Base-by-base conservation (phyloP, 2,888 invertebrate species). In the Diabrotica balteata region DNA sequence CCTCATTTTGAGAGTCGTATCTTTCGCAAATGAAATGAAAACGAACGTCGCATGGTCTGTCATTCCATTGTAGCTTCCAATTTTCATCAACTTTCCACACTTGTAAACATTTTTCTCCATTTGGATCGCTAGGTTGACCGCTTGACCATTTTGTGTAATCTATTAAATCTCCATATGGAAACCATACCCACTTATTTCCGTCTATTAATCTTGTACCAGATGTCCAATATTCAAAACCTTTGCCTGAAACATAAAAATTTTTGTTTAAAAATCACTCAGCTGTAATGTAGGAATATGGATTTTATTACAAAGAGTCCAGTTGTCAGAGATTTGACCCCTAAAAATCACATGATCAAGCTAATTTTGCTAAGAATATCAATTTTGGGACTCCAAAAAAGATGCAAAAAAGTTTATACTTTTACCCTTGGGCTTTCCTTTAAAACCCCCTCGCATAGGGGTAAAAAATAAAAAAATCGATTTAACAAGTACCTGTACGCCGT, bases 11-110 rank as follows among this genome's bases (percentile, higher is more conserved):
- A 32, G 32, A 32, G 32, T 32, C 32, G 11, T 49, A 65, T 65
- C 66, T 66, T 54, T 66, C 66, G 45, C 59, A 60, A n/a, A 64
- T 64, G 45, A 64, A 64, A 43, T 51, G 8, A 9, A 64, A 58
- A 1, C 43, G 10, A 8, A n/a, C 44, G n/a, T 57, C 49, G n/a
- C 64, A 64, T 17, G 9, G 49, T 50, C 64, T 55, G n/a, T 58
- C 65, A 42, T 65, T 59, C 65, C 65, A 65, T 10, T 52, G 8
- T 46, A 60, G 42, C 8, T 11, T 8, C 7, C n/a, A 9, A 10
- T 11, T 11, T 9, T 10, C 8, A 6, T 44, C 10, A 32, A 49
- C 43, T 9, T 49, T 49, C 65, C 59, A 66, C n/a, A 66, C 22
- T 17, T 59, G 59, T 44, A 66, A 32, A 54, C 65, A 66, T 10